Evolutionary conservation across 2,888 invertebrate genomes (phyloP), one percentile per base, ranked within the genome.

Genomic region (Tachina grossa): DNA sequence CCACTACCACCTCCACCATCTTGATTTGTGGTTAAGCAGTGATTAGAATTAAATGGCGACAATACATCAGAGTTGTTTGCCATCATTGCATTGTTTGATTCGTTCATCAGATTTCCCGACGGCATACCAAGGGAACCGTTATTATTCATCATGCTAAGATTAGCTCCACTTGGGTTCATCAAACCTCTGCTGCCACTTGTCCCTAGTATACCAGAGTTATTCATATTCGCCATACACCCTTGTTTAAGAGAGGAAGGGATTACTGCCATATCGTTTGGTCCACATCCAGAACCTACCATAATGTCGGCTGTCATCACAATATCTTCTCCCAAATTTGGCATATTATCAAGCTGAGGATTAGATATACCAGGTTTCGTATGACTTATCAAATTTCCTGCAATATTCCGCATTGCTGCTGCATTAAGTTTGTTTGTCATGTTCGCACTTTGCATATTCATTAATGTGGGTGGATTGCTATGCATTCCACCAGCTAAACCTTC

Each of bases 271-370:
- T 82, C 87, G 49, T 69, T 69, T 55, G 77, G 51, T 2, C 71
- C 75, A 80, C 80, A 72, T 53, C 72, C 72, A 53, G 82, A 45
- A 51, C 51, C 41, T 1, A 83, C 61, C 63, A 90, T 88, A 14
- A 89, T 89, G 84, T 89, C 90, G 2, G 85, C 53, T 5, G 89
- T 72, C 16, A 88, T 69, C 16, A 90, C 61, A 0, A 87, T 88
- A 63, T 89, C 90, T 88, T 88, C 93, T 87, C 80, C 93, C 90
- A 93, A 87, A 8, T 88, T 86, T 9, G 88, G 59, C 31, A 89
- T 69, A 53, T 74, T 85, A 57, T 87, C 87, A n/a, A 78, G 61
- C 57, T 85, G 81, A 57, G 85, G 39, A 68, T 84, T 84, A 41
- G 72, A 63, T n/a, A 51, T n/a, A 65, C 75, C 74, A 1, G 71